Base-by-base conservation (phyloP, 2,113 vertebrate species). In the Aepyceros melampus region DNA sequence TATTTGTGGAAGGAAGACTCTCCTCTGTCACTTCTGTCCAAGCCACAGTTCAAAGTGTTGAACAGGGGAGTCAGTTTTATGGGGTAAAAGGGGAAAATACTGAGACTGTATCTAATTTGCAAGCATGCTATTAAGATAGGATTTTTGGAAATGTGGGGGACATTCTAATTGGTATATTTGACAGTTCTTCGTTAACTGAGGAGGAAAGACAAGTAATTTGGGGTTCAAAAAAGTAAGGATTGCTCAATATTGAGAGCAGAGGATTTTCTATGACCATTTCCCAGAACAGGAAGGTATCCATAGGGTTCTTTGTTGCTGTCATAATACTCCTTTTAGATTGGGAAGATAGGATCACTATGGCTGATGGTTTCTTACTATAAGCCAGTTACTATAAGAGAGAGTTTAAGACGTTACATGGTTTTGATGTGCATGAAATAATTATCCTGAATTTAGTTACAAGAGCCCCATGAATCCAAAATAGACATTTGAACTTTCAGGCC, bases 381-480 rank as follows among this genome's bases (percentile, higher is more conserved):
- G 83, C 17, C 45, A 64, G 3, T 64, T 89, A 49, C 25, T 58
- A 78, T 3, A 53, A 53, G 25, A 62, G 8, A 91, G 25, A 43
- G 23, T 82, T 89, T 64, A 71, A 79, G 76, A 88, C 78, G 10
- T 7, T n/a, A 17, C 19, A 27, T 27, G 7, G 4, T 76, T 76
- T 87, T 47, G 2, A 27, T 79, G 4, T 25, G 40, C 33, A 23
- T 49, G 29, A 93, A 85, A 79, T 96, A 23, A 49, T 40, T 79
- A 86, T 45, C 12, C 53, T 91, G 21, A 91, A 51, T 74, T 94
- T 87, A 90, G 5, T 94, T 95, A 19, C 9, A 67, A 53, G 7
- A 76, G 1, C 1, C 3, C n/a, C 31, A 2, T 58, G 27, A 87
- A 86, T 95, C 12, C 11, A 55, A 76, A 91, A 33, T 43, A 29